Conservation (phyloP, 2,888 invertebrate species). For the Strigamia transsilvanica region DNA sequence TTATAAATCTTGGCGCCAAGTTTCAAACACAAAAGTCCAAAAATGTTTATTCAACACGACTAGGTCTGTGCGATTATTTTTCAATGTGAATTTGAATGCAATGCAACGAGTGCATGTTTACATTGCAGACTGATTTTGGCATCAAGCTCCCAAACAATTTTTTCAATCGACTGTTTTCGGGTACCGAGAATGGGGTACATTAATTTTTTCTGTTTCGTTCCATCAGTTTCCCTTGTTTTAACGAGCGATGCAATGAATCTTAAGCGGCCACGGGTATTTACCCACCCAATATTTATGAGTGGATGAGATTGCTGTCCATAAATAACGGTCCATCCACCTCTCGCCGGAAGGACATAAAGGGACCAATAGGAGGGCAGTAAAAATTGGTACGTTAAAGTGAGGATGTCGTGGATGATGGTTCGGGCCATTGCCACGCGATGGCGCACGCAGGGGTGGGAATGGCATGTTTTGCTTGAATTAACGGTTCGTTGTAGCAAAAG, state of each 20-base stretch:
- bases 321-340: slow-evolving; percentile 29
- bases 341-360: slow-evolving; percentile 24
- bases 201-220: background rate
- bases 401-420: slow-evolving; percentile 37
- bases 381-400: slow-evolving; percentile 36
- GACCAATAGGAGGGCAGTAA: slow-evolving; percentile 36
- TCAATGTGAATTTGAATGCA: too few species aligned
- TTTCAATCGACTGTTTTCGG: too few species aligned
- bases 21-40: too few species aligned
- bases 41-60: too few species aligned
- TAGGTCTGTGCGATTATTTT: too few species aligned
- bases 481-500: slow-evolving; percentile 41
- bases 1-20: too few species aligned
- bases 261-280: slow-evolving; percentile 33
- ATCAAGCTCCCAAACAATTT: too few species aligned
- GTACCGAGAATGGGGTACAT: background rate
- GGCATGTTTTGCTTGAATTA: slow-evolving; percentile 45
- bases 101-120: too few species aligned
- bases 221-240: background rate
- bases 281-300: slow-evolving; percentile 35
- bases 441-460: slow-evolving; percentile 27
- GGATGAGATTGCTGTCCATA: slow-evolving; percentile 48
- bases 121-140: too few species aligned
- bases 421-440: slow-evolving; percentile 39
- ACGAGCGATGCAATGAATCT: slow-evolving; percentile 31